Evolutionary conservation across 2,797 vertebrate genomes (phyloP).

Genomic region (Karalla daura): DNA sequence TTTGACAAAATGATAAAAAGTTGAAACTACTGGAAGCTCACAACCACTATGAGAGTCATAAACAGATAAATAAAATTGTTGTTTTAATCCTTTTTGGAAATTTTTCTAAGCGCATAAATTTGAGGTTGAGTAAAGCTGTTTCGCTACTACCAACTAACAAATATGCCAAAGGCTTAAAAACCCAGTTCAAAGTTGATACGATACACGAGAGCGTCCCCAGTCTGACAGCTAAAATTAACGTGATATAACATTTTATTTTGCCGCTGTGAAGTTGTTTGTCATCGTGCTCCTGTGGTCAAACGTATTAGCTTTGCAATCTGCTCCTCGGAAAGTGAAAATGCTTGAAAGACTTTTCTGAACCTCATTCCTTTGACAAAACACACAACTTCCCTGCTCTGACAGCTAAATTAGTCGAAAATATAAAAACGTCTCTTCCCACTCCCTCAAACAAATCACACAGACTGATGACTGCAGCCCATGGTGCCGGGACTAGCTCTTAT

Average conservation of each 20-base stretch:
- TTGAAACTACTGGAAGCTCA: too few species aligned
- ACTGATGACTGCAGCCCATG: constrained; percentile 38
- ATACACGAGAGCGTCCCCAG: not conserved
- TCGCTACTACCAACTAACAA: not conserved
- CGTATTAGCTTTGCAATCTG: not conserved
- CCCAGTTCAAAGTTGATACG: not conserved
- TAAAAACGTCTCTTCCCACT: constrained; percentile 26
- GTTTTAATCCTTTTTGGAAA: not conserved
- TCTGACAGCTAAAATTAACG: not conserved
- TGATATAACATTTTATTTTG: not conserved
- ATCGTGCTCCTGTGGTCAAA: not conserved
- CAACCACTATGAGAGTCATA: not conserved
- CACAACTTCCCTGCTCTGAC: constrained; percentile 9
- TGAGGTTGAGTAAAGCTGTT: too few species aligned
- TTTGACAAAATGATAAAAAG: too few species aligned
- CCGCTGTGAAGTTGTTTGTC: constrained; percentile 6
- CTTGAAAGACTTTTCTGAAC: not conserved
- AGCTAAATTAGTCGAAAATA: constrained; percentile 30
- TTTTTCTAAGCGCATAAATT: too few species aligned
- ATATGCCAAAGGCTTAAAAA: not conserved
- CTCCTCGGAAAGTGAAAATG: not conserved
- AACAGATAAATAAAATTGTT: not conserved
- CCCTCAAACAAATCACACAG: constrained; percentile 7
- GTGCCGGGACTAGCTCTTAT: not conserved
- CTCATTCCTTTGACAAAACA: constrained; percentile 20